A percentile compares a stretch with the other conserved stretches of the same genome.
phyloP scores from a whole-genome alignment of 1,140 invertebrate species.

The Drosophila nannoptera region DNA sequence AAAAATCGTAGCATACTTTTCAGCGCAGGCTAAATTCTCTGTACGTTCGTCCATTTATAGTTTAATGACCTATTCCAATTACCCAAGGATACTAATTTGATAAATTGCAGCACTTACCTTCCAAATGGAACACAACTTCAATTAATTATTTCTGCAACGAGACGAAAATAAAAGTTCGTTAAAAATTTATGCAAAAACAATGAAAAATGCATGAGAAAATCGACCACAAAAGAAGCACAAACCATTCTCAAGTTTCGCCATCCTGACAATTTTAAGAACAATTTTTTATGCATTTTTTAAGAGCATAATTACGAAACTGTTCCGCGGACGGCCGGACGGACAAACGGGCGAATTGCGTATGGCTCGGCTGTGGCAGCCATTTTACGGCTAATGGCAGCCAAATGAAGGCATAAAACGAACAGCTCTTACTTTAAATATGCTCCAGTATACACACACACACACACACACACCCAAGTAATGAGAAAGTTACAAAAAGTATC shows the following conservation, averaged over 20 bases:
- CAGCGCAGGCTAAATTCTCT: neutral
- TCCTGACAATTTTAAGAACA: slow-evolving; percentile 28
- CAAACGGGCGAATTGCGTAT: slow-evolving; percentile 28
- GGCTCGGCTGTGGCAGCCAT: slow-evolving; percentile 30
- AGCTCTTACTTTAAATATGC: slow-evolving; percentile 28
- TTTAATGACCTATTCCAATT: neutral
- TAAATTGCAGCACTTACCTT: slow-evolving; percentile 45
- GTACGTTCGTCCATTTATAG: too few relatives aligned
- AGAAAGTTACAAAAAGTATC: slow-evolving; percentile 58
- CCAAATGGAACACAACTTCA: slow-evolving; percentile 24
- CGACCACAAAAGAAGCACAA: slow-evolving; percentile 2
- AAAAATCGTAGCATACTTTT: neutral
- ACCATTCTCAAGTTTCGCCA: slow-evolving; percentile 6
- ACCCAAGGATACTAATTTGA: slow-evolving; percentile 8
- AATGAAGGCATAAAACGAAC: slow-evolving; percentile 23
- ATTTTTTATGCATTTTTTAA: slow-evolving; percentile 63
- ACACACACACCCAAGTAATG: too few relatives aligned
- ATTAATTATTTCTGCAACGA: slow-evolving; percentile 48
- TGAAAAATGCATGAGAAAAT: slow-evolving; percentile 34
- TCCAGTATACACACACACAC: neutral
- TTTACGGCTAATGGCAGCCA: slow-evolving; percentile 61
- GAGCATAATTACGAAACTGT: slow-evolving; percentile 58
- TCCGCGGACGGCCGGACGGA: slow-evolving; percentile 3
- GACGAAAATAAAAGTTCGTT: slow-evolving; percentile 19
- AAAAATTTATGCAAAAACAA: slow-evolving; percentile 12